Evolutionary conservation across 2,888 invertebrate species (phyloP).

Genomic region (Micropterix aruncella): DNA sequence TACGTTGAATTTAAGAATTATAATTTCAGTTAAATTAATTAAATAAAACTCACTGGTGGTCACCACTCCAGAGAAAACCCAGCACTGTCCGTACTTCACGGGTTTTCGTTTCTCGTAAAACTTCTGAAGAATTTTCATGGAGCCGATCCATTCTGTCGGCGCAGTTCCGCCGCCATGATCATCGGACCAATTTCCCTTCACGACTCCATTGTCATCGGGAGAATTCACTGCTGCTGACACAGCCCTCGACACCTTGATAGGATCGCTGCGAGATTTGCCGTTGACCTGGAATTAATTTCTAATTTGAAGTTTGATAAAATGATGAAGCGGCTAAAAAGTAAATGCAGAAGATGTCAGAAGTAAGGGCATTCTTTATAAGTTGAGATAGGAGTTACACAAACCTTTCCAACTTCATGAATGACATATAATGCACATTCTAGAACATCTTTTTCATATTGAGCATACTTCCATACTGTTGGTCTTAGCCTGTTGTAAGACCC

Average conservation of each 20-base stretch:
- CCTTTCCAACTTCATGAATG: constrained; percentile 56
- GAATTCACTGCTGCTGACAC: constrained; percentile 83
- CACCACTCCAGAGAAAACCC: constrained; percentile 86
- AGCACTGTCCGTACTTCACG: constrained; percentile 90
- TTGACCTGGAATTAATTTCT: constrained; percentile 22
- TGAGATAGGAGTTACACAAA: constrained; percentile 18
- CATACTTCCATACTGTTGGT: constrained; percentile 83
- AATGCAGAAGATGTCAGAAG: background rate
- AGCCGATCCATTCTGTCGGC: constrained; percentile 85
- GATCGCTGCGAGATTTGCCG: constrained; percentile 56
- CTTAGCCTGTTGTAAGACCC: constrained; percentile 75
- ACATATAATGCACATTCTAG: constrained; percentile 67
- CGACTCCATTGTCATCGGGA: constrained; percentile 73
- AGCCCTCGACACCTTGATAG: constrained; percentile 60
- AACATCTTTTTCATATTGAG: constrained; percentile 75
- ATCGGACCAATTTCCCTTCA: constrained; percentile 80
- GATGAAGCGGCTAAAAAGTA: background rate
- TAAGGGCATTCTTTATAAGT: background rate
- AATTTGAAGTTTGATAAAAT: constrained; percentile 1
- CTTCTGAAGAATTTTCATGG: constrained; percentile 70
- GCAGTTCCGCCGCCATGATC: constrained; percentile 75
- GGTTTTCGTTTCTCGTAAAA: constrained; percentile 73
- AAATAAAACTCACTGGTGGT: constrained; percentile 50
- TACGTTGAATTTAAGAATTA: too few species aligned
- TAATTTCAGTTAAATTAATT: too few species aligned